phyloP scores from a whole-genome alignment of 1,140 invertebrate genomes.

The Epicauta chinensis region DNA sequence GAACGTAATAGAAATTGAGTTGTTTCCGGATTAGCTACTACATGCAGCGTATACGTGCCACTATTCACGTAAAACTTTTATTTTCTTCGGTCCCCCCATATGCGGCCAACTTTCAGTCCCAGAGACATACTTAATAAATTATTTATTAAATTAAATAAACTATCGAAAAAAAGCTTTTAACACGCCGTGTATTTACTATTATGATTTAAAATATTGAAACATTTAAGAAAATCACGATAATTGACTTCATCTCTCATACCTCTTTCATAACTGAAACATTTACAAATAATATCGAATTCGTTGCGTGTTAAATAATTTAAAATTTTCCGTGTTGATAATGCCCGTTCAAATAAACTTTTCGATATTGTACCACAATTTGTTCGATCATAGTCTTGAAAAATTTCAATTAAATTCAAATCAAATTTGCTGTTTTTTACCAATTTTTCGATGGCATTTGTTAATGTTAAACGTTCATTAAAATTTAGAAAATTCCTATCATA shows the following conservation, averaged over 20 bases:
- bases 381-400: slow-evolving; percentile 55
- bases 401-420: slow-evolving; percentile 46
- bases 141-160: no score
- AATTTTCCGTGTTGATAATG: slow-evolving; percentile 54
- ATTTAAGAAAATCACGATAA: slow-evolving; percentile 53
- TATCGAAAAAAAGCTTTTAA: slow-evolving; percentile 30
- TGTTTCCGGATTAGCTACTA: no score
- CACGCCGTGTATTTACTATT: slow-evolving; percentile 43
- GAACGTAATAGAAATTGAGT: no score
- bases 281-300: slow-evolving; percentile 57
- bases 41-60: no score
- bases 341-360: slow-evolving; percentile 52
- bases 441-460: slow-evolving; percentile 55
- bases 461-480: slow-evolving; percentile 56
- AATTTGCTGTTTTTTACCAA: slow-evolving; percentile 55
- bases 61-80: no score
- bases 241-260: slow-evolving; percentile 54
- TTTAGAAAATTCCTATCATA: slow-evolving; percentile 57
- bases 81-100: no score
- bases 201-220: slow-evolving; percentile 47
- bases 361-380: slow-evolving; percentile 56
- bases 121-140: no score
- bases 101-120: no score
- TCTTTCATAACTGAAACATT: slow-evolving; percentile 57
- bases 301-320: slow-evolving; percentile 50